Percentiles rank a stretch among this genome's conserved stretches.
phyloP scores from a whole-genome alignment of 2,797 vertebrate species.

The Cuculus canorus region DNA sequence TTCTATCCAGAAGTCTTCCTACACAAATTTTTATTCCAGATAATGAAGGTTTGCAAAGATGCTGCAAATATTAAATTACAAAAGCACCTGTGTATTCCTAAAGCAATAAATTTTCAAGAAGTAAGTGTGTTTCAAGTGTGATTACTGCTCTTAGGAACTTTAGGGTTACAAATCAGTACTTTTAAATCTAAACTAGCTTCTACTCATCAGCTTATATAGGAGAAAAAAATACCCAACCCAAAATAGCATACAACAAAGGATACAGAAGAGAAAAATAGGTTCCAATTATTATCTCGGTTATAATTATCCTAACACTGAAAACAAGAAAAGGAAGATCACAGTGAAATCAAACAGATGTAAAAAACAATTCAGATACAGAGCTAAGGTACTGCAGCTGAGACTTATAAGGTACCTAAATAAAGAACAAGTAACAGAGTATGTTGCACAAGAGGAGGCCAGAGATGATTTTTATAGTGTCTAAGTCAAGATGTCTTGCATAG shows the following conservation, averaged over 20 bases:
- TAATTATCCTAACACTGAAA: constrained; percentile 27
- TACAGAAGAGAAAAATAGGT: constrained; percentile 39
- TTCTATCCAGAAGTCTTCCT: not conserved
- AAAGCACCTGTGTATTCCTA: not conserved
- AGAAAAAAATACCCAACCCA: not conserved
- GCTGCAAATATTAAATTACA: not conserved
- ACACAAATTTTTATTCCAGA: not conserved
- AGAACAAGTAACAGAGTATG: not conserved
- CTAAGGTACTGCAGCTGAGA: constrained; percentile 55
- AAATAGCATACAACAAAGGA: constrained; percentile 32
- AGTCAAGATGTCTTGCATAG: not conserved
- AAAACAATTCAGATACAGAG: constrained; percentile 34
- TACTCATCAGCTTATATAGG: not conserved
- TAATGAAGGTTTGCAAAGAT: not conserved
- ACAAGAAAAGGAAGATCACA: constrained; percentile 22
- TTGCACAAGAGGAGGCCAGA: not conserved
- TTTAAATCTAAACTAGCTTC: not conserved
- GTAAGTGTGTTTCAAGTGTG: not conserved
- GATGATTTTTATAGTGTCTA: constrained; percentile 16
- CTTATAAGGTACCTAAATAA: not conserved
- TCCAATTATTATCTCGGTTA: constrained; percentile 62
- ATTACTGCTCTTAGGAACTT: not conserved
- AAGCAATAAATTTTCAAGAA: not conserved
- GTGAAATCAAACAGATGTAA: constrained; percentile 11
- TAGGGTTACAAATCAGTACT: not conserved